Evolutionary conservation across 1,140 invertebrate genomes (phyloP), one percentile per base, ranked within the genome.

Genomic region (Heliconius nattereri): DNA sequence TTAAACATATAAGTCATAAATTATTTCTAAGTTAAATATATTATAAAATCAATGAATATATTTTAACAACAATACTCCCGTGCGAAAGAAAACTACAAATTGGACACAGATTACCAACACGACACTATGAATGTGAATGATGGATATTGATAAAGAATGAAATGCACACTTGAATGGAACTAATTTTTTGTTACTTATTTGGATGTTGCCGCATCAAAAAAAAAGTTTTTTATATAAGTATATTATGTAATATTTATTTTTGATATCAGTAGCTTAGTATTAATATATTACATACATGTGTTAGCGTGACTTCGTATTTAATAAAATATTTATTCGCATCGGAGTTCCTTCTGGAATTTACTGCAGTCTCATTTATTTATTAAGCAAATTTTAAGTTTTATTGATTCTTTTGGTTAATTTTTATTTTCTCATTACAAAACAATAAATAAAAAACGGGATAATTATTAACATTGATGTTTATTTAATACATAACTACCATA

Each of bases 401-500:
- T 40, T 40, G 37, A 40, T 40, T 40, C 9, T 40, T 9, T 11
- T 40, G 7, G 37, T 40, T 40, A 11, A 0, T 49, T 49, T 52
- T 7, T 52, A 57, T 57, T 57, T 35, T 57, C 19, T 57, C 20
- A n/a, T 23, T 57, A 23, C 2, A 5, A 66, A 29, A 23, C n/a
- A 66, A 45, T 45, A 45, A 45, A 45, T 35, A 45, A 45, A 66
- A 60, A 60, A 23, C 5, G 7, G 2, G 11, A 66, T 23, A 57
- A 57, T 29, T 29, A 26, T 52, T 73, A 75, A 75, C 75, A 71
- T 73, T 73, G 75, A 76, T 52, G 66, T 78, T 75, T 57, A 54
- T 82, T 78, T 78, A 78, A 74, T 83, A 78, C 71, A 81, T 78
- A 66, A 66, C 60, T 66, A 66, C 73, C 79, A 78, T 74, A 81